Conservation (phyloP, 1,140 invertebrate genomes). For the Drosophila miranda region DNA sequence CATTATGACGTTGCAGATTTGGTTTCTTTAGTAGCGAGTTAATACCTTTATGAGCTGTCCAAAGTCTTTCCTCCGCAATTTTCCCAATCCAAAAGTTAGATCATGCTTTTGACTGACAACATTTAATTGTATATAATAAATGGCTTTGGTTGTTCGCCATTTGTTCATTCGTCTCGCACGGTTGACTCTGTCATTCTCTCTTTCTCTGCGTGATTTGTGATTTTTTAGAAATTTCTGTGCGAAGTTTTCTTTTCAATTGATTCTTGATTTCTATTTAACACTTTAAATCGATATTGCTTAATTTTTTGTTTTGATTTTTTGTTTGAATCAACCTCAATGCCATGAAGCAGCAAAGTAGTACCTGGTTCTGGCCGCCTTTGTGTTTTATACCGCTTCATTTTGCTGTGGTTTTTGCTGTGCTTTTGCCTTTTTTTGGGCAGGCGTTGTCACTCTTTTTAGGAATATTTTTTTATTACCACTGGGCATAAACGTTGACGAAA, state of each 20-base stretch:
- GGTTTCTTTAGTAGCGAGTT: too few relatives aligned
- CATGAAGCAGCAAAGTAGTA: conserved; percentile 1
- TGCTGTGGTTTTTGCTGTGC: conserved; percentile 42
- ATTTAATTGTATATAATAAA: not conserved
- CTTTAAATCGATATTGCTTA: not conserved
- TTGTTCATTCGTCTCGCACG: conserved; percentile 23
- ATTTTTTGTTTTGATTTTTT: conserved; percentile 13
- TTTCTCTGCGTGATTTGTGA: conserved; percentile 14
- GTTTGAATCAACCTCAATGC: conserved; percentile 7
- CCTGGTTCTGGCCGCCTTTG: conserved; percentile 21
- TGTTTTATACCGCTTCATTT: conserved; percentile 49
- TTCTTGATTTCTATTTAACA: not conserved
- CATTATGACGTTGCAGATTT: too few relatives aligned
- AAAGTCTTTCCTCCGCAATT: too few relatives aligned
- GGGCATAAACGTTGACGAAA: conserved; percentile 41
- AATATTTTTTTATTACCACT: conserved; percentile 15
- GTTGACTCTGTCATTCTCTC: conserved; percentile 18
- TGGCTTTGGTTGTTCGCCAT: not conserved
- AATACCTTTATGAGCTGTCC: too few relatives aligned
- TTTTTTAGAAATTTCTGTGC: conserved; percentile 14
- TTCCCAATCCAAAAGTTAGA: not conserved
- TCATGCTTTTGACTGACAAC: not conserved
- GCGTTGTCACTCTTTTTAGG: conserved; percentile 22
- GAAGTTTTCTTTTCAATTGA: conserved; percentile 6
- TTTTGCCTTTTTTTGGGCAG: conserved; percentile 35